A percentile compares a stretch with the other conserved stretches of the same genome.
phyloP scores from a whole-genome alignment of 2,888 invertebrate genomes.

The Troides aeacus region DNA sequence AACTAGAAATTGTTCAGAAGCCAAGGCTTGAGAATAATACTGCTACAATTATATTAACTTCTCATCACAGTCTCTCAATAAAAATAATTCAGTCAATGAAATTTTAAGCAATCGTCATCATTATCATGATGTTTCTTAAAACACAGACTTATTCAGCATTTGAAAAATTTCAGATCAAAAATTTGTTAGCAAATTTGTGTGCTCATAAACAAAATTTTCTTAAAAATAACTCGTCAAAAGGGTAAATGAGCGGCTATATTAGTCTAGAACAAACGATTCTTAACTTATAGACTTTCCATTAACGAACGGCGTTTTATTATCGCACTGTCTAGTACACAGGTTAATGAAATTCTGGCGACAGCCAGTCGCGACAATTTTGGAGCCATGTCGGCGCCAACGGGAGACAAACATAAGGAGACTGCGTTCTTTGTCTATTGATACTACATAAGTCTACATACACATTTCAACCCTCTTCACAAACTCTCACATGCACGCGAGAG shows the following conservation, averaged over 20 bases:
- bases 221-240: neutral
- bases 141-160: no score
- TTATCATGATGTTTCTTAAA: no score
- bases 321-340: conserved; percentile 33
- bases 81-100: no score
- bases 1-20: no score
- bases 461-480: conserved; percentile 11
- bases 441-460: conserved; percentile 21
- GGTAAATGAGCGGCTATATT: neutral
- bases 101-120: no score
- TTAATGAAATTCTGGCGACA: conserved; percentile 51
- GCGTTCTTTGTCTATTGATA: conserved; percentile 30
- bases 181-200: no score
- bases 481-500: conserved; percentile 4
- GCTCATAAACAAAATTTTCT: neutral
- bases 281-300: conserved; percentile 15
- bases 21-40: no score
- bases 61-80: no score
- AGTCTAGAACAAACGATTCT: no score
- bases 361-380: conserved; percentile 51
- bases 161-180: no score
- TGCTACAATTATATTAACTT: no score
- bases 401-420: conserved; percentile 48
- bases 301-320: conserved; percentile 6
- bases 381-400: conserved; percentile 59